phyloP scores from a whole-genome alignment of 2,888 invertebrate species.

The Microchrysa polita region DNA sequence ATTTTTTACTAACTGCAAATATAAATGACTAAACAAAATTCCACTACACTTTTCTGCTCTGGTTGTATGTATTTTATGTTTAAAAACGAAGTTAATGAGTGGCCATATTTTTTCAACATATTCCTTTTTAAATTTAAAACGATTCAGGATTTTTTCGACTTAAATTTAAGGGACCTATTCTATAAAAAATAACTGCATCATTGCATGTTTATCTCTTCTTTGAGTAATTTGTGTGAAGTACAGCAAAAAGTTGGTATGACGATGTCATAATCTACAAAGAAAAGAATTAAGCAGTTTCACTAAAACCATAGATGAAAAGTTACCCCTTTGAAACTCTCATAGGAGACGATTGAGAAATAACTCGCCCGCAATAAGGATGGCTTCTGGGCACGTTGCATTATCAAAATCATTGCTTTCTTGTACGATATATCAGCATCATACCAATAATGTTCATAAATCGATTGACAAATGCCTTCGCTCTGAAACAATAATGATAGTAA shows the following conservation, averaged over 20 bases:
- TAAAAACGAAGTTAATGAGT: too few species aligned
- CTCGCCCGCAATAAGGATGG: slow-evolving; percentile 21
- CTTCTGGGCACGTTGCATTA: slow-evolving; percentile 26
- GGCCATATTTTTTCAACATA: too few species aligned
- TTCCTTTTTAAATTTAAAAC: too few species aligned
- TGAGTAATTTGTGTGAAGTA: slow-evolving; percentile 2
- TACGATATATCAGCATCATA: slow-evolving; percentile 14
- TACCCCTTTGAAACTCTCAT: slow-evolving; percentile 33
- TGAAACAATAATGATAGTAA: neutral
- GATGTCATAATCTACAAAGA: slow-evolving; percentile 33
- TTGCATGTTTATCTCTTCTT: neutral
- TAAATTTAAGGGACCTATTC: too few species aligned
- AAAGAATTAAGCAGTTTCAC: neutral
- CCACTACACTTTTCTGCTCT: too few species aligned
- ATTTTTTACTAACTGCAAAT: too few species aligned
- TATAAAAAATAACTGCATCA: too few species aligned
- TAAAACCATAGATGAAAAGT: neutral
- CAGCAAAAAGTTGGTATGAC: slow-evolving; percentile 37
- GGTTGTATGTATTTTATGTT: too few species aligned
- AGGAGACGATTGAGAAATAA: slow-evolving; percentile 28
- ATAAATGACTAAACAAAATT: too few species aligned
- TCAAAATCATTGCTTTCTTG: slow-evolving; percentile 29
- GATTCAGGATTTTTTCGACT: too few species aligned
- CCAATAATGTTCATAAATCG: slow-evolving; percentile 30
- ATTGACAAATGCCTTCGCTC: slow-evolving; percentile 4